Conservation (phyloP, 1,140 invertebrate genomes). For the Papilio polytes region DNA sequence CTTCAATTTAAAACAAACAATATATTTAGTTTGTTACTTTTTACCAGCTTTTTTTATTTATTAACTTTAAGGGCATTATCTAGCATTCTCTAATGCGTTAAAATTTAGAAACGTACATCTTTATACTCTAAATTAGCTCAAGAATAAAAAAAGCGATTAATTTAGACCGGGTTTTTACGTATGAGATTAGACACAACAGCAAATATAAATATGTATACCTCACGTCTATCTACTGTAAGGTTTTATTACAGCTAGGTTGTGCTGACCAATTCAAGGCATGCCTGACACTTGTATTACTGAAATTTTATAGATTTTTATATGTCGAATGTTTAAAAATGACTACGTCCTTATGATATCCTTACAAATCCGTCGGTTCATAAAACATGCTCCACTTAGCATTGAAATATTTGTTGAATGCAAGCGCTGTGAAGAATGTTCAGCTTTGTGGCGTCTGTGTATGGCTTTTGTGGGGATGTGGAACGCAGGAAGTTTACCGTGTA, state of each 20-base stretch:
- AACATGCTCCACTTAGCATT: conserved; percentile 9
- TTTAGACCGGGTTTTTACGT: too few species aligned
- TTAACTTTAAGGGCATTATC: background rate
- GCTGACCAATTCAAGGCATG: background rate
- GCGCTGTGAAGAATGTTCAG: background rate
- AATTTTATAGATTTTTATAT: background rate
- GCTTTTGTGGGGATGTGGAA: background rate
- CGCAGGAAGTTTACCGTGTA: background rate
- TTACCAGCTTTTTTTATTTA: too few species aligned
- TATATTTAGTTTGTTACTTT: background rate
- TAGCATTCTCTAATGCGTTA: background rate
- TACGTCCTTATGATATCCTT: background rate
- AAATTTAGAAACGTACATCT: background rate
- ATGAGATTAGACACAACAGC: too few species aligned
- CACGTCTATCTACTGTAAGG: too few species aligned
- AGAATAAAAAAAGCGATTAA: too few species aligned
- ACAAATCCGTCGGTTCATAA: conserved; percentile 6
- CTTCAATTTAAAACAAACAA: background rate
- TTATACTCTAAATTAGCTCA: background rate
- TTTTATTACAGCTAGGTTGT: background rate
- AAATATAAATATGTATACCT: too few species aligned
- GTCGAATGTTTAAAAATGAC: background rate
- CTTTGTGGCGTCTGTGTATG: background rate
- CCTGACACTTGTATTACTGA: background rate
- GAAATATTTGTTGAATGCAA: conserved; percentile 14